Evolutionary conservation across 2,797 vertebrate genomes (phyloP).

Genomic region (Takifugu rubripes): DNA sequence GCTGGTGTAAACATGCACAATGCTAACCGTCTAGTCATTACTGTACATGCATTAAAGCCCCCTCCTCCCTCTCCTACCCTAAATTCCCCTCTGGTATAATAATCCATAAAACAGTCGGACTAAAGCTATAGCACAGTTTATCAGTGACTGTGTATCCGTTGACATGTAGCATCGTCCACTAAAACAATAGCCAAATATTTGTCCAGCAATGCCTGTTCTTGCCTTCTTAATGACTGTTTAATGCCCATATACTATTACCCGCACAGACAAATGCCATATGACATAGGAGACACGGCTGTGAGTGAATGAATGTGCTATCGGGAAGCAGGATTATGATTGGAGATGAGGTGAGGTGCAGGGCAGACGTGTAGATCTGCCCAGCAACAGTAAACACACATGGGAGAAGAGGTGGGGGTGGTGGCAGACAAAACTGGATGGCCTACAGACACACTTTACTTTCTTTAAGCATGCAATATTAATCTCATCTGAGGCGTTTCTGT

Average conservation of each 20-base stretch:
- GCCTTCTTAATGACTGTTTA: conserved; percentile 1
- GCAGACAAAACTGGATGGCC: conserved; percentile 30
- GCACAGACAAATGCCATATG: conserved; percentile 14
- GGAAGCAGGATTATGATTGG: conserved; percentile 51
- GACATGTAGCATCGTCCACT: not conserved
- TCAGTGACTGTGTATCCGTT: no score
- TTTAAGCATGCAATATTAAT: not conserved
- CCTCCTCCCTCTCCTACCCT: conserved; percentile 27
- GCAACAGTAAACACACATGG: conserved; percentile 59
- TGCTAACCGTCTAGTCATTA: conserved; percentile 42
- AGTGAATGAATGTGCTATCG: conserved; percentile 28
- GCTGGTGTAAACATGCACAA: conserved; percentile 61
- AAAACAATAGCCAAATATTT: not conserved
- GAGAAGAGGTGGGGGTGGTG: conserved; percentile 31
- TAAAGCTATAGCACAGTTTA: conserved; percentile 15
- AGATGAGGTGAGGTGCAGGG: conserved; percentile 36
- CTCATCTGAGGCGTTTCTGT: no score
- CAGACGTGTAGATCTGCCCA: conserved; percentile 57
- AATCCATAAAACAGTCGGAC: conserved; percentile 56
- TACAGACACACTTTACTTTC: conserved; percentile 27
- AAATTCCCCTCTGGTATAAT: conserved; percentile 58
- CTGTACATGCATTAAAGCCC: conserved; percentile 41
- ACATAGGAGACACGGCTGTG: conserved; percentile 26
- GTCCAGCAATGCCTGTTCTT: no score
- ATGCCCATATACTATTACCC: conserved; percentile 7